Conservation (phyloP, 2,113 vertebrate genomes). For the Thalassarche chlororhynchos region DNA sequence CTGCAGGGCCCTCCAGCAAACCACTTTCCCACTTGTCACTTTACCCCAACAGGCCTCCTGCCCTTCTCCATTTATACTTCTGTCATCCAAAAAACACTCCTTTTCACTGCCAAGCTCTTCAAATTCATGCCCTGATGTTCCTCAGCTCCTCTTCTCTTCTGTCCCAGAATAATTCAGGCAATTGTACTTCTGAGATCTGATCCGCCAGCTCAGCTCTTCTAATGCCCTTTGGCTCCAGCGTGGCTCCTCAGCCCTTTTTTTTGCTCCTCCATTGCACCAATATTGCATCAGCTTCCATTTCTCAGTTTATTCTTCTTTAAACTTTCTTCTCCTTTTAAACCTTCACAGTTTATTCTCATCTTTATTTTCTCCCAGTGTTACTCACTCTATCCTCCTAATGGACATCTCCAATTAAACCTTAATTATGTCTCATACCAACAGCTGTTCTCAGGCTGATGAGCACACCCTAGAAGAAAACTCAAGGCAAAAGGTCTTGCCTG, state of each 20-base stretch:
- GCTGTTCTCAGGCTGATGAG: not conserved
- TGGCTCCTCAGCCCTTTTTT: not conserved
- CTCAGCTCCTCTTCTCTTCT: not conserved
- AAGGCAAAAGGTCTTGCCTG: not conserved
- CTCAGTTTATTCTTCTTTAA: not conserved
- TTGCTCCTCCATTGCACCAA: not conserved
- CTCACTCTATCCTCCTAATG: not conserved
- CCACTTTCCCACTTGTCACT: not conserved
- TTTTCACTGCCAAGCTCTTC: not conserved
- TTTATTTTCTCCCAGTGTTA: not conserved
- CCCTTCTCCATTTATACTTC: not conserved
- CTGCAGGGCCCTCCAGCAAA: not conserved
- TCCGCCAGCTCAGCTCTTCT: not conserved
- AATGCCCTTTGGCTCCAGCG: not conserved
- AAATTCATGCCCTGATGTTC: not conserved
- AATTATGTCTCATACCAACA: not conserved
- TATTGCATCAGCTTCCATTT: not conserved
- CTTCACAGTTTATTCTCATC: not conserved
- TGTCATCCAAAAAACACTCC: not conserved
- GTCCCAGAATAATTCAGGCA: not conserved
- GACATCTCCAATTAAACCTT: constrained; percentile 24
- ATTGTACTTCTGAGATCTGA: not conserved
- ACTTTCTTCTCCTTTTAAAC: not conserved
- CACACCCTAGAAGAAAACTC: not conserved
- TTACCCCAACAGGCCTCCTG: not conserved